Base-by-base conservation (phyloP, 1,140 invertebrate genomes). In the Acromyrmex charruanus region DNA sequence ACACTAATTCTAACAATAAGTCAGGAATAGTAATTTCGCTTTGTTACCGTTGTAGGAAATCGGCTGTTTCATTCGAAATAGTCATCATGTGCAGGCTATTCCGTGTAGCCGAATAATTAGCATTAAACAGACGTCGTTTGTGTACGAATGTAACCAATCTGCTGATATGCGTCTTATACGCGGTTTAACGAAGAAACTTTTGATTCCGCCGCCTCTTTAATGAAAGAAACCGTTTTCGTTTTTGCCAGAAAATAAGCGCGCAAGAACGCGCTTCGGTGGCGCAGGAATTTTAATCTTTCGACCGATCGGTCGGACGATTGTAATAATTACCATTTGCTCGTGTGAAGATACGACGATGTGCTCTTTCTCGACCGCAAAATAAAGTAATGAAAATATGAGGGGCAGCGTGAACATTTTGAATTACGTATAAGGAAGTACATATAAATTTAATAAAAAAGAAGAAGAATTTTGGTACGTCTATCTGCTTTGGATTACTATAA, bases 281-380 rank as follows among this genome's bases (percentile, higher is more conserved):
- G 65, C 77, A 61, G 72, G 74, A 81, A 79, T 86, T 77, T 86
- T 82, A 69, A 79, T 86, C 84, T 86, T 69, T 84, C 61, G 72
- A 16, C 77, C 72, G 84, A 84, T 84, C 80, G 28, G 55, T 49
- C 69, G 31, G 39, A 58, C 58, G 80, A 84, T 84, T 75, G 80
- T 84, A 75, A 74, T 74, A 84, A 84, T 84, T 84, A 84, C 55
- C 69, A 55, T 75, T 74, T 63, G 80, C 55, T 58, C 44, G 80
- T 75, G 80, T 84, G 80, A 84, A 84, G 80, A 84, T 84, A 58
- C 79, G 35, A 59, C 25, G 25, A 59, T 51, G 66, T 39, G 80
- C 28, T 58, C 18, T 59, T 31, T 59, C 10, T 35, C 58, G 53
- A 10, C n/a, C 44, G 35, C 28, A 63, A 58, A 58, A 74, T 80